Base-by-base conservation (phyloP, 2,888 invertebrate genomes). In the Sipha maydis region DNA sequence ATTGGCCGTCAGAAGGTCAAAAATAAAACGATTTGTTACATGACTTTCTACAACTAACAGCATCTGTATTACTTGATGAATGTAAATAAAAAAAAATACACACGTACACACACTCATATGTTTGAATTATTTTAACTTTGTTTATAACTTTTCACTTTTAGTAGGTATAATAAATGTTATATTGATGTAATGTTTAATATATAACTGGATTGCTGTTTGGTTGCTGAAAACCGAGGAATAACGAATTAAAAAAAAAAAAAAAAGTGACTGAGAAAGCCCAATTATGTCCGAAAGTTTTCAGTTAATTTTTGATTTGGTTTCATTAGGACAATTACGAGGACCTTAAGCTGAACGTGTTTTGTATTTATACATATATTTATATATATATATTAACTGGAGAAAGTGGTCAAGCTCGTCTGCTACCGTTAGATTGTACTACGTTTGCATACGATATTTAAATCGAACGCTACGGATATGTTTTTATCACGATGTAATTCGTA, bases 181-280 rank as follows among this genome's bases (percentile, higher is more conserved):
- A 4, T 17, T 1, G 61, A 21, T 31, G 31, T 31, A 71, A 71
- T 71, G 17, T 34, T 38, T n/a, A 56, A 28, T 9, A 31, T n/a
- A 73, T 54, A 83, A 83, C 73, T 75, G 38, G 75, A 31, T 75
- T 3, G 82, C 19, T 25, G 25, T 48, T 48, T 17, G 84, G 8
- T 28, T 19, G 75, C 21, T 21, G 14, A 48, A 19, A n/a, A 14
- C 11, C 31, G 38, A 14, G 73, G 73, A 34, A 73, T 34, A 19
- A 73, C 28, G n/a, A 75, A 83, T 75, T 56, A 71, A 41, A 82
- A 41, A 56, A 79, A 34, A 79, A 34, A 79, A 38, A 67, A 71
- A 77, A 85, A 69, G 31, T 76, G 76, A 85, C 79, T 79, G 86
- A 86, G 86, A 86, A 86, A 86, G 86, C 79, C 71, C 79, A 73